phyloP scores from a whole-genome alignment of 23 tunicate genomes.

The Corella eumyota region DNA sequence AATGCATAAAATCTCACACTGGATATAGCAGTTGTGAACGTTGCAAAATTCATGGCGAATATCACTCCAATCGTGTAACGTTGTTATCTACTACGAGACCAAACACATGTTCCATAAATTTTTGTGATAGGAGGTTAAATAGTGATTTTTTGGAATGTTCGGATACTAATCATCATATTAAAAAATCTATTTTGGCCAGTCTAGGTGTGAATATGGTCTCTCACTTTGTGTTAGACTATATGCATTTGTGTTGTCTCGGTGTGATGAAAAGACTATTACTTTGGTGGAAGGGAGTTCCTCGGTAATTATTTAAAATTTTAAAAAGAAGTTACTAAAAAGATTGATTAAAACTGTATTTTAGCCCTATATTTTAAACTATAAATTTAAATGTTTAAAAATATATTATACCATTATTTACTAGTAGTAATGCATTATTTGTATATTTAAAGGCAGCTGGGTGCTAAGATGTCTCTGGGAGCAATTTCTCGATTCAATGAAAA shows the following conservation, averaged over 20 bases:
- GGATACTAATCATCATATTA: constrained; percentile 27
- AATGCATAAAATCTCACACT: constrained; percentile 24
- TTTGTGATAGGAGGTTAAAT: constrained; percentile 7
- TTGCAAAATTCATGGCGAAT: constrained; percentile 24
- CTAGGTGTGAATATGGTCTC: constrained; percentile 25
- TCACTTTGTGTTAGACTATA: constrained; percentile 27
- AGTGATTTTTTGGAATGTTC: constrained; percentile 7
- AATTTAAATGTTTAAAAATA: too few relatives aligned
- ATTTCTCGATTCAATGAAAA: neutral
- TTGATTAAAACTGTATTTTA: too few relatives aligned
- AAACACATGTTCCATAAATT: neutral
- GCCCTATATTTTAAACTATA: too few relatives aligned
- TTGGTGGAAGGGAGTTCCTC: constrained; percentile 40
- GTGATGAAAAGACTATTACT: constrained; percentile 23
- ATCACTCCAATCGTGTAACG: neutral
- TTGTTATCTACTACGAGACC: neutral
- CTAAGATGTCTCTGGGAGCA: neutral
- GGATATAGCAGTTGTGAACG: constrained; percentile 19
- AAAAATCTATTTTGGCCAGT: constrained; percentile 12
- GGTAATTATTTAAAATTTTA: too few relatives aligned
- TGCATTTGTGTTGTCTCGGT: constrained; percentile 48
- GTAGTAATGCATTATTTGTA: too few relatives aligned
- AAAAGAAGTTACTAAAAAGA: too few relatives aligned
- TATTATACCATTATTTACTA: too few relatives aligned
- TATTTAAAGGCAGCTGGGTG: neutral